Evolutionary conservation across 2,797 vertebrate genomes (phyloP).

Genomic region (Xiphorhynchus erythropygius): DNA sequence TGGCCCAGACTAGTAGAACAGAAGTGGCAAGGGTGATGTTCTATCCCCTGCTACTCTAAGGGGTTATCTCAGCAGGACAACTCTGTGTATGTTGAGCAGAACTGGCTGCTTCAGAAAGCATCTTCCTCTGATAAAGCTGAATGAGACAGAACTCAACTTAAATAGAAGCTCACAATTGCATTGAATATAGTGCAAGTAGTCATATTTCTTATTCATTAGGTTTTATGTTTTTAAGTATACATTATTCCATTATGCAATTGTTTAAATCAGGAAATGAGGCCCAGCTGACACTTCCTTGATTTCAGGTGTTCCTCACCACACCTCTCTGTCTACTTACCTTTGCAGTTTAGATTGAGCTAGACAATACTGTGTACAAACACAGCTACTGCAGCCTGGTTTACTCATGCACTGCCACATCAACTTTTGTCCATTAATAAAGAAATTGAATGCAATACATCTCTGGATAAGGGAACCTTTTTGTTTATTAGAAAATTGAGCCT

Average conservation of each 20-base stretch:
- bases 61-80: not conserved
- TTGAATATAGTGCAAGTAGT: conserved; percentile 29
- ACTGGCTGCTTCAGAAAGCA: not conserved
- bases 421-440: not conserved
- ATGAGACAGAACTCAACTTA: not conserved
- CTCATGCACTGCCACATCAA: not conserved
- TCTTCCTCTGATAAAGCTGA: not conserved
- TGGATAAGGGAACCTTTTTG: not conserved
- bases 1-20: not conserved
- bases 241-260: not conserved
- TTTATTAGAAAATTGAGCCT: not conserved
- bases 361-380: not conserved
- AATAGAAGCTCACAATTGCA: not conserved
- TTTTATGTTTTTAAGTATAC: conserved; percentile 21
- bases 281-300: not conserved
- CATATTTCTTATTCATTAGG: conserved; percentile 38
- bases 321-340: not conserved
- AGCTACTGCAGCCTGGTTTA: not conserved
- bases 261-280: conserved; percentile 28
- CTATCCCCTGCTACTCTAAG: not conserved
- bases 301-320: not conserved
- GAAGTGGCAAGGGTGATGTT: not conserved
- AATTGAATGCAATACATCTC: not conserved
- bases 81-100: not conserved
- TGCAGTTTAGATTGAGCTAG: not conserved